Evolutionary conservation across 2,888 invertebrate genomes (phyloP), one percentile per base, ranked within the genome.

Genomic region (Eilema depressum): DNA sequence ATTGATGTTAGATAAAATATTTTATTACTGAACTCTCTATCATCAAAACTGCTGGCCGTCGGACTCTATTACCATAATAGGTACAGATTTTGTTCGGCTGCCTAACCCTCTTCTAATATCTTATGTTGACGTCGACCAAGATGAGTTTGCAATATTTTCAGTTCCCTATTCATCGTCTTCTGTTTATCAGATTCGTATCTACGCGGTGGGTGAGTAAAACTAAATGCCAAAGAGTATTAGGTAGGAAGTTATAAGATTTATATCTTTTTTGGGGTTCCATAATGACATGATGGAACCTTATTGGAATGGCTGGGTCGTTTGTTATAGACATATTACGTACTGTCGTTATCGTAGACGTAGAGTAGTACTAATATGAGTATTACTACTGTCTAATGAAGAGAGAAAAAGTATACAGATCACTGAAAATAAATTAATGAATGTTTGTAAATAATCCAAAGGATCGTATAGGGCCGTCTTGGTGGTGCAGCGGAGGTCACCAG

Each of bases 31-130:
- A 78, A 68, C 63, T 72, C 79, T 76, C 71, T 73, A 75, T 81
- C 77, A 81, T 73, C 76, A 81, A 78, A 64, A 76, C 76, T 76
- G 60, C 74, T 82, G 85, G 79, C 83, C 80, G 86, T 83, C 87
- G 83, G 84, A 81, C 83, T 86, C 83, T 82, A 89, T 91, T 89
- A 91, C 85, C 89, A 91, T 91, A 91, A 89, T 88, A 88, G 87
- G 84, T 87, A 87, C 85, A 86, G 88, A 89, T 89, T 91, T 86
- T 82, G 84, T 83, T 77, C 80, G 83, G 83, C 82, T 85, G 83
- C 82, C 86, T 85, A 84, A 87, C 89, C 89, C 86, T 82, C 81
- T 84, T 86, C 86, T 85, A 88, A 89, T 88, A 88, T 90, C 86
- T 86, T 85, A 86, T 84, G 86, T 88, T 88, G 85, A 85, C 79